phyloP scores from a whole-genome alignment of 2,888 invertebrate species.

The Agonum fuliginosum region DNA sequence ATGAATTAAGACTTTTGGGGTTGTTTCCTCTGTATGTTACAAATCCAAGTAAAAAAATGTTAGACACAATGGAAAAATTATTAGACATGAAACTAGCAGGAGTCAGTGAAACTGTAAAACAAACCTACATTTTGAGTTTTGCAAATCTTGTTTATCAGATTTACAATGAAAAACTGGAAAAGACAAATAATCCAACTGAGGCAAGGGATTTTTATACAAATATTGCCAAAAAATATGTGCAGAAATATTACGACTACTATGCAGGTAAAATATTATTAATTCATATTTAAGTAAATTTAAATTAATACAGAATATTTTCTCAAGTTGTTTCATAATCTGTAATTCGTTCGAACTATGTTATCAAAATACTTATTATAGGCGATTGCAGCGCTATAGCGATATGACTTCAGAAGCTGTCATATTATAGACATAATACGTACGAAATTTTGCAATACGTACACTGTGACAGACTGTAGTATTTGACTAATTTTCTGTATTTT shows the following conservation, averaged over 20 bases:
- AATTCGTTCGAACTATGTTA: too few species aligned
- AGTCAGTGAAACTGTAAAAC: slow-evolving; percentile 12
- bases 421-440: too few species aligned
- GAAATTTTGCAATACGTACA: too few species aligned
- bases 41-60: slow-evolving; percentile 7
- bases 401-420: too few species aligned
- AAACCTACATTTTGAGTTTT: slow-evolving; percentile 45
- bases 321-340: too few species aligned
- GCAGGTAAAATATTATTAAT: slow-evolving; percentile 25
- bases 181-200: slow-evolving; percentile 5
- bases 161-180: slow-evolving; percentile 12
- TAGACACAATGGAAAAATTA: slow-evolving; percentile 36
- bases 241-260: slow-evolving; percentile 38
- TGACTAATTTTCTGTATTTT: too few species aligned
- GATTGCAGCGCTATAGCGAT: too few species aligned
- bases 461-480: too few species aligned
- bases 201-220: slow-evolving; percentile 15
- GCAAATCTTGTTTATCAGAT: slow-evolving; percentile 32
- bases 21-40: slow-evolving; percentile 25
- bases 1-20: slow-evolving; percentile 16
- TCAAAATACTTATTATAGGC: too few species aligned
- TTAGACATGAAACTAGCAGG: slow-evolving; percentile 15
- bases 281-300: not conserved
- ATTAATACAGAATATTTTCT: too few species aligned
- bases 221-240: slow-evolving; percentile 12